Percentiles rank a stretch among this genome's conserved stretches.
These are phyloP conservation scores for Stegastes partitus DNA, from an alignment of 2,113 vertebrate species.

Conservation along the genomic window DNA sequence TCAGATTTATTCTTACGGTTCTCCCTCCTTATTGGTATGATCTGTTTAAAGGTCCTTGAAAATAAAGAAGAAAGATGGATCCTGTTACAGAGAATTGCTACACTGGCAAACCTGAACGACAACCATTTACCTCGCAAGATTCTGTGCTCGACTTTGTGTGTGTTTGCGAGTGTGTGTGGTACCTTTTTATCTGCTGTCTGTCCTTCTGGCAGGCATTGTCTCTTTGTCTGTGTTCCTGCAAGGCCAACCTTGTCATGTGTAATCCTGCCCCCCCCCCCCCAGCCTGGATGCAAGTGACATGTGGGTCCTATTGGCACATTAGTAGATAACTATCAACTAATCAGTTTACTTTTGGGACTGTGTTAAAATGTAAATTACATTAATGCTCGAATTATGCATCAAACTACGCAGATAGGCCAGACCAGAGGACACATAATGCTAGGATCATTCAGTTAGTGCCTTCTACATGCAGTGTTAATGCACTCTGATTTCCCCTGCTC, in stretches of 20 bases:
- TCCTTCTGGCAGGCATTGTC: conserved; percentile 71
- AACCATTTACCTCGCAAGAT: conserved; percentile 65
- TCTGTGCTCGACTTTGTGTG: conserved; percentile 26
- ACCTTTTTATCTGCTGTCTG: conserved; percentile 44
- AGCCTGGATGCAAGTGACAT: conserved; percentile 78
- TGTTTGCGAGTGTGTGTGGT: conserved; percentile 16
- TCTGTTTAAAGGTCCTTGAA: conserved; percentile 79
- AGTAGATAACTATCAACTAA: conserved; percentile 87
- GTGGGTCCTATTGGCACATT: conserved; percentile 82
- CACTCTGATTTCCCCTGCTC: conserved; percentile 80
- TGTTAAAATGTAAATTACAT: conserved; percentile 88
- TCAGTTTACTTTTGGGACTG: conserved; percentile 86
- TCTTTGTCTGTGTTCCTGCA: conserved; percentile 74
- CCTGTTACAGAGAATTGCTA: conserved; percentile 68
- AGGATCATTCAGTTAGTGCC: conserved; percentile 84
- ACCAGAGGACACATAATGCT: conserved; percentile 83
- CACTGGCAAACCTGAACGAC: conserved; percentile 75
- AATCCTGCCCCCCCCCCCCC: conserved; percentile 72
- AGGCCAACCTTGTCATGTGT: conserved; percentile 78
- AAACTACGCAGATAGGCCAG: conserved; percentile 78
- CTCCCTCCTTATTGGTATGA: conserved; percentile 68
- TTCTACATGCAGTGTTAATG: conserved; percentile 85
- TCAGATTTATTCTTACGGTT: conserved; percentile 56
- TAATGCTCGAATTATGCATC: conserved; percentile 87
- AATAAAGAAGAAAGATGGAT: conserved; percentile 74